phyloP scores from a whole-genome alignment of 2,113 vertebrate genomes.

The Bostrychus sinensis region DNA sequence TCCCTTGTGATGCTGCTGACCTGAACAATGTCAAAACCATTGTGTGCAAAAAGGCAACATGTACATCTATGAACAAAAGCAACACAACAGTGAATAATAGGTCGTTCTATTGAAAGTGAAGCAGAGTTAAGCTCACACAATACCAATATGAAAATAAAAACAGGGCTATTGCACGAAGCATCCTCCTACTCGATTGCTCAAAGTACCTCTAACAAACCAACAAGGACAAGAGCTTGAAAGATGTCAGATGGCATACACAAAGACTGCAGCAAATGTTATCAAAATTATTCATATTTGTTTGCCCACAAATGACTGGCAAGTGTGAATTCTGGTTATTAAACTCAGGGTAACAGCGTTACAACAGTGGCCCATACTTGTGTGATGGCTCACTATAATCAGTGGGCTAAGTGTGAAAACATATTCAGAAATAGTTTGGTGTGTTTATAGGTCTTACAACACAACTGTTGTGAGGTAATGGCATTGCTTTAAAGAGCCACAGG shows the following conservation, averaged over 20 bases:
- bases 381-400: not conserved
- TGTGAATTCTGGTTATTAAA: constrained; percentile 2
- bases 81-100: not conserved
- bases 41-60: not conserved
- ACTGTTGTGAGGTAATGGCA: not conserved
- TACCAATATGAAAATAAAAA: constrained; percentile 8
- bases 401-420: constrained; percentile 18
- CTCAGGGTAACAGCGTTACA: not conserved
- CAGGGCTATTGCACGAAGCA: not conserved
- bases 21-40: not conserved
- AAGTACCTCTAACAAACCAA: constrained; percentile 1
- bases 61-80: constrained; percentile 7
- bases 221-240: no score
- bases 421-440: constrained; percentile 8
- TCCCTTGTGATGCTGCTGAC: not conserved
- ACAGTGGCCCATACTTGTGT: not conserved
- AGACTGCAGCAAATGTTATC: not conserved
- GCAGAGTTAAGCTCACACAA: constrained; percentile 10
- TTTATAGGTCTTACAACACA: not conserved
- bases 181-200: constrained; percentile 14
- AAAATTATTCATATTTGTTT: no score
- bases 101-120: constrained; percentile 4
- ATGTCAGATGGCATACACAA: not conserved
- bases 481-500: no score
- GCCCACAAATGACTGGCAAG: not conserved